These are phyloP conservation scores for Monochamus alternatus DNA, from an alignment of 2,888 invertebrate species.

Conservation along the genomic window DNA sequence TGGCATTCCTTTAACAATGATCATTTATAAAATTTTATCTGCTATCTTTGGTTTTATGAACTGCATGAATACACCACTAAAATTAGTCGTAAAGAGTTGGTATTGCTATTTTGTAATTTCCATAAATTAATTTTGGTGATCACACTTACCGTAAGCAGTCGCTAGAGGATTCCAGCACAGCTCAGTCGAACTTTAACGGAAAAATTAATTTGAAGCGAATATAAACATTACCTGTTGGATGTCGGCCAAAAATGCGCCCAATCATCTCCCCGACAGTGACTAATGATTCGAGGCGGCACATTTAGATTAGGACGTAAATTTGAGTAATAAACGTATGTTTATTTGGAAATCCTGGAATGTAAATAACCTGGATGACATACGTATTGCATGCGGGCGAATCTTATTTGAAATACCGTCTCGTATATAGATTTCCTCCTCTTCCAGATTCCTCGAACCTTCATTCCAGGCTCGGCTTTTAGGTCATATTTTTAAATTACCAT, in stretches of 20 bases:
- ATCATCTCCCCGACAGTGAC: background rate
- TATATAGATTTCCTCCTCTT: background rate
- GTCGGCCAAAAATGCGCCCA: background rate
- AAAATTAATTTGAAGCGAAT: background rate
- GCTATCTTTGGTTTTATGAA: no score
- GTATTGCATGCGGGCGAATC: background rate
- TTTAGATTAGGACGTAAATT: slow-evolving; percentile 9
- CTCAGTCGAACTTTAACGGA: background rate
- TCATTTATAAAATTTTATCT: no score
- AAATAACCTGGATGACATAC: background rate
- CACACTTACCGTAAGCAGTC: background rate
- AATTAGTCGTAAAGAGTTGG: no score
- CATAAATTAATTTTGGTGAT: background rate
- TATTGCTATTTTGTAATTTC: no score
- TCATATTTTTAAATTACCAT: no score
- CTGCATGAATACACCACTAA: no score
- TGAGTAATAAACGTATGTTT: background rate
- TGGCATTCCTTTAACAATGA: no score
- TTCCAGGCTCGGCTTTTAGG: no score
- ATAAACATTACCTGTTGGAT: slow-evolving; percentile 4
- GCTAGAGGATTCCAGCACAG: background rate
- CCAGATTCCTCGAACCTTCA: no score
- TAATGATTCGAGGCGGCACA: background rate
- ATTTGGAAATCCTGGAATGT: background rate
- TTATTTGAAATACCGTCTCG: background rate